Evolutionary conservation across 2,113 vertebrate species (phyloP).

Genomic region (Eonycteris spelaea): DNA sequence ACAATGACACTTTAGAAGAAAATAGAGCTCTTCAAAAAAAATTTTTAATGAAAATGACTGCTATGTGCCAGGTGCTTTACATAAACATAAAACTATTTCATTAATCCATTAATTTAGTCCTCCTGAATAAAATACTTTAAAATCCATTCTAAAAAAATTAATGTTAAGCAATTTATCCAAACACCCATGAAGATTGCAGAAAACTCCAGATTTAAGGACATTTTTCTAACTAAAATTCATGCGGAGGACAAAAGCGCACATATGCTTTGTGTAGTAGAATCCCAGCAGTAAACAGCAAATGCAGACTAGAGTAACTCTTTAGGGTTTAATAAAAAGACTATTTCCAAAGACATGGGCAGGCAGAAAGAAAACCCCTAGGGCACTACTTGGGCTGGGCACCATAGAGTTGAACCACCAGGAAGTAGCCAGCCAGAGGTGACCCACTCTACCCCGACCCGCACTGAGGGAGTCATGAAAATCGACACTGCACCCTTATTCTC

Average conservation of each 20-base stretch:
- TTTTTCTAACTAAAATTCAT: not conserved
- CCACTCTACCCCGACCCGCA: too few species aligned
- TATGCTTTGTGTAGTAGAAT: not conserved
- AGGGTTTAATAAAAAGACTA: not conserved
- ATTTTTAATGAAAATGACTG: not conserved
- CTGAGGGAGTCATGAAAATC: not conserved
- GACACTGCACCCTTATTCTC: not conserved
- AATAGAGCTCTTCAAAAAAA: not conserved
- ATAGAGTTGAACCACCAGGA: not conserved
- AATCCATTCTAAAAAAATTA: conserved; percentile 24
- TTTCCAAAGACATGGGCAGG: not conserved
- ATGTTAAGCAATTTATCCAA: not conserved
- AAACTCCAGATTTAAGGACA: not conserved
- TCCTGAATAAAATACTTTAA: not conserved
- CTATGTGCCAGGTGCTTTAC: not conserved
- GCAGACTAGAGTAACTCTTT: not conserved
- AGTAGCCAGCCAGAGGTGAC: not conserved
- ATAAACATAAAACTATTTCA: not conserved
- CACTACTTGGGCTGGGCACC: too few species aligned
- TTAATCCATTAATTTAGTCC: not conserved
- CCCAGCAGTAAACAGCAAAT: not conserved
- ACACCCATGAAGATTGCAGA: not conserved
- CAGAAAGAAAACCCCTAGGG: not conserved
- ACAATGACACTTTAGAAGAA: conserved; percentile 9
- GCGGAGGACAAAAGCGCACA: not conserved